phyloP scores from a whole-genome alignment of 2,888 invertebrate species.

The Trachelus stipa region DNA sequence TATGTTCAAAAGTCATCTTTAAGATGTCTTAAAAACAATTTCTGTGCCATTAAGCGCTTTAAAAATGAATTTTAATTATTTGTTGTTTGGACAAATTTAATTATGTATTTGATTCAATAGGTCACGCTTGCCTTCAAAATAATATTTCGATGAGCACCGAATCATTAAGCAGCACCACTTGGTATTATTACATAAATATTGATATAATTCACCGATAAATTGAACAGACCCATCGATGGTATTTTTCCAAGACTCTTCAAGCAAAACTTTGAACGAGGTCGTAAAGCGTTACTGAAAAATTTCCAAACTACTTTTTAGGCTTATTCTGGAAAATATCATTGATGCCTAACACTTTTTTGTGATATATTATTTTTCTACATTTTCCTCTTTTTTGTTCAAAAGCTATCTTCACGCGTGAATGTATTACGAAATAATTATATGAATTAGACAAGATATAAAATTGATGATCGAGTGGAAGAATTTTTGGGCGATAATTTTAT shows the following conservation, averaged over 20 bases:
- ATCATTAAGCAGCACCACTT: neutral
- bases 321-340: neutral
- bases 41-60: no score
- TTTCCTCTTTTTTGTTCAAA: neutral
- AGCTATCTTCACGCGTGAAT: neutral
- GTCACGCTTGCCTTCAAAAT: neutral
- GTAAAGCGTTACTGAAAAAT: neutral
- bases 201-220: neutral
- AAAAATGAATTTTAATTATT: no score
- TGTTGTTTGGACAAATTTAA: no score
- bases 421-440: neutral
- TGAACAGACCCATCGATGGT: neutral
- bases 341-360: neutral
- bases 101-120: no score
- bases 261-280: neutral
- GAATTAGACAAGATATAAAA: no score
- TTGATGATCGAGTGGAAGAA: neutral
- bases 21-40: no score
- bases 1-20: no score
- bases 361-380: neutral
- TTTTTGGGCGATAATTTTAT: neutral
- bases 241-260: neutral
- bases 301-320: neutral
- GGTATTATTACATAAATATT: neutral
- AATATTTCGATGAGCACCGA: neutral